phyloP scores from a whole-genome alignment of 2,888 invertebrate genomes.

The Orthosia incerta region DNA sequence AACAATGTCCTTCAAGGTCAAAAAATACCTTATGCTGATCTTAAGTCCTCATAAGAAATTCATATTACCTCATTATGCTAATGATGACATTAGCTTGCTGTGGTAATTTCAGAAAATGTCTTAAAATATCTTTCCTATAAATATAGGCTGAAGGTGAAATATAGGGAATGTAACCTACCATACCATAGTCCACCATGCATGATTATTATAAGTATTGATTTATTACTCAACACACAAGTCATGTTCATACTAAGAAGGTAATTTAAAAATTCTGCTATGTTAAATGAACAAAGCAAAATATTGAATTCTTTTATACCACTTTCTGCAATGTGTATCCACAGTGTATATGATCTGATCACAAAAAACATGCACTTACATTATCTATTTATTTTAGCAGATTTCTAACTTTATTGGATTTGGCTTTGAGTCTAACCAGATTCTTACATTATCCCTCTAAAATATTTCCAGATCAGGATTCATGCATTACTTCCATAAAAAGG shows the following conservation, averaged over 20 bases:
- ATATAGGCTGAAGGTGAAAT: background rate
- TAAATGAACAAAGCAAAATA: background rate
- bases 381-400: too few species aligned
- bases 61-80: background rate
- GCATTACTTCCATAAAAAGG: constrained; percentile 95
- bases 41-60: background rate
- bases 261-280: background rate
- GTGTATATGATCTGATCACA: background rate
- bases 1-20: constrained; percentile 30
- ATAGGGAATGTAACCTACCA: background rate
- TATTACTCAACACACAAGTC: too few species aligned
- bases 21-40: background rate
- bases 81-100: too few species aligned
- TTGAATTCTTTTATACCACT: background rate
- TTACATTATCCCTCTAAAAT: background rate
- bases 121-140: too few species aligned
- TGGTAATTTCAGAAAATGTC: too few species aligned
- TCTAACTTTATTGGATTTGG: too few species aligned
- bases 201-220: too few species aligned
- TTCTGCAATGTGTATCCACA: background rate
- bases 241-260: background rate
- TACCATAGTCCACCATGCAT: too few species aligned
- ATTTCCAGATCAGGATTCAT: constrained; percentile 94
- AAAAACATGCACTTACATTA: too few species aligned
- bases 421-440: too few species aligned